These are phyloP conservation scores for Columba livia DNA, from an alignment of 2,113 vertebrate species.

Conservation along the genomic window DNA sequence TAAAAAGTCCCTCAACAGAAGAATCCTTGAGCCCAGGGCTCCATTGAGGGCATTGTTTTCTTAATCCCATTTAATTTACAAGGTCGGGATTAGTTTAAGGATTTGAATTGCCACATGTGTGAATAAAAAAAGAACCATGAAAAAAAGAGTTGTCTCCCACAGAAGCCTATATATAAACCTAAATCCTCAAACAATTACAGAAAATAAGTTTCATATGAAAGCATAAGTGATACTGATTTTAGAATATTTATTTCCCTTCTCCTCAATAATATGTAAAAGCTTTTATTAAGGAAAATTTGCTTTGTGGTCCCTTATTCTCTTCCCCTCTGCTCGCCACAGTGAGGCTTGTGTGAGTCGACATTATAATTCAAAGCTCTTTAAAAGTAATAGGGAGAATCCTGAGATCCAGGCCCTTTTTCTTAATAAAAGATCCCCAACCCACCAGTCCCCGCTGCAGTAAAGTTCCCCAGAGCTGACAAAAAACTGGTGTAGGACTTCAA, in stretches of 20 bases:
- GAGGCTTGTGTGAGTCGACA: background rate
- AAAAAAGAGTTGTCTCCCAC: background rate
- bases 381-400: background rate
- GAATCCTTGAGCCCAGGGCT: background rate
- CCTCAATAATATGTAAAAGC: background rate
- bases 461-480: background rate
- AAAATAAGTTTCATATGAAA: background rate
- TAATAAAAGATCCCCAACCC: background rate
- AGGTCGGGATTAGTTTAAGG: constrained; percentile 12
- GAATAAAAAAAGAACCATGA: background rate
- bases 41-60: background rate
- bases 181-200: background rate
- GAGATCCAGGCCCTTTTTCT: background rate
- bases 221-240: background rate
- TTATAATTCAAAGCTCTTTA: background rate
- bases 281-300: background rate
- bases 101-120: background rate
- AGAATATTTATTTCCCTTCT: background rate
- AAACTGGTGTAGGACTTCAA: background rate
- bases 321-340: accelerated
- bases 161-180: background rate
- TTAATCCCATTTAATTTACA: constrained; percentile 2
- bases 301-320: background rate
- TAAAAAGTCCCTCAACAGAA: background rate
- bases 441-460: background rate